Percentiles rank a stretch among this genome's conserved stretches.
phyloP scores from a whole-genome alignment of 2,113 vertebrate genomes.

The Excalfactoria chinensis region DNA sequence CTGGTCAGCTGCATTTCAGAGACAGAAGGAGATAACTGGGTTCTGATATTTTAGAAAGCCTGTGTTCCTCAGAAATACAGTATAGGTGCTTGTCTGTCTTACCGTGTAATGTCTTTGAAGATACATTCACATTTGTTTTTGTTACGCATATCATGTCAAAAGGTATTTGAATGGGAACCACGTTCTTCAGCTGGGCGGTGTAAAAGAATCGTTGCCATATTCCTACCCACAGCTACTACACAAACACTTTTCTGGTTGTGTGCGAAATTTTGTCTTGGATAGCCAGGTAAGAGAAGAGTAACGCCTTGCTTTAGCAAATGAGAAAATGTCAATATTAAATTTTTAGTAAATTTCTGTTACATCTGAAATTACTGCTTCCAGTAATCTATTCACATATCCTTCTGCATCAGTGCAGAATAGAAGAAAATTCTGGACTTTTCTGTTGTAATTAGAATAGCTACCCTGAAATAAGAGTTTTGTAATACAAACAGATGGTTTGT shows the following conservation, averaged over 20 bases:
- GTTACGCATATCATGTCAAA: background rate
- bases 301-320: background rate
- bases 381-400: background rate
- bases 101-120: background rate
- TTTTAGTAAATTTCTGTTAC: background rate
- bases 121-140: background rate
- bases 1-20: background rate
- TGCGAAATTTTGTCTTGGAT: conserved; percentile 87
- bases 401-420: background rate
- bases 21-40: background rate
- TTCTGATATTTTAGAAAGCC: background rate
- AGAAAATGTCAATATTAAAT: background rate
- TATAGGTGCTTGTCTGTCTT: background rate
- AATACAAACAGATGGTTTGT: background rate
- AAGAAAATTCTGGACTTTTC: background rate
- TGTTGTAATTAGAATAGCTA: background rate
- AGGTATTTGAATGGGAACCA: conserved; percentile 86
- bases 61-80: background rate
- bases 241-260: conserved; percentile 89
- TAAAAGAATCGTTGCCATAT: conserved; percentile 86
- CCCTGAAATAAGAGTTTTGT: background rate
- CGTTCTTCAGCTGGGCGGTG: conserved; percentile 88
- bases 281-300: conserved; percentile 82
- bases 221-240: conserved; percentile 85
- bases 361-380: background rate